phyloP scores from a whole-genome alignment of 2,113 vertebrate species.

The Osmerus mordax region DNA sequence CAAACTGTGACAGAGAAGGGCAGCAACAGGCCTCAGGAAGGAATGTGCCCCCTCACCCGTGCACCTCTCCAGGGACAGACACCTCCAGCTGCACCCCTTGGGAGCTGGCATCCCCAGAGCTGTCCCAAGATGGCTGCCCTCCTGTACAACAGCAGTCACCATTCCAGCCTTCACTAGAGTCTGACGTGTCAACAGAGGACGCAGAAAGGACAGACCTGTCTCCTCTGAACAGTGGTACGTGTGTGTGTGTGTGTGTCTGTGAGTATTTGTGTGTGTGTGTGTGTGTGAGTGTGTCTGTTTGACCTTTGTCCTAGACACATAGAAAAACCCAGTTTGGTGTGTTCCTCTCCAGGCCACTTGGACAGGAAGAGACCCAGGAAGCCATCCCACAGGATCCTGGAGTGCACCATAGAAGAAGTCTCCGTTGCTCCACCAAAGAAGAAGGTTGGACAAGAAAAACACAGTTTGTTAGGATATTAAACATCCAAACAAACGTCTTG shows the following conservation, averaged over 20 bases:
- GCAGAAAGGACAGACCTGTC: slow-evolving; percentile 48
- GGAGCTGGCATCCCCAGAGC: slow-evolving; percentile 23
- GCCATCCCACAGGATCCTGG: slow-evolving; percentile 84
- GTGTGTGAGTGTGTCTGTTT: not conserved
- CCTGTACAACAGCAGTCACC: slow-evolving; percentile 2
- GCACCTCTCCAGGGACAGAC: slow-evolving; percentile 27
- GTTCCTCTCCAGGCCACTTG: slow-evolving; percentile 24
- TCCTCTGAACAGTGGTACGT: slow-evolving; percentile 51
- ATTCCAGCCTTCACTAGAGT: slow-evolving; percentile 18
- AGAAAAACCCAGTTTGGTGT: not conserved
- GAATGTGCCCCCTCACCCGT: slow-evolving; percentile 23
- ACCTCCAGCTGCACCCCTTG: slow-evolving; percentile 1
- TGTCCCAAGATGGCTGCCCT: slow-evolving; percentile 23
- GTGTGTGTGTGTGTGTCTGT: not conserved
- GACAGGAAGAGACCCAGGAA: slow-evolving; percentile 89
- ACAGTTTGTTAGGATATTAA: not conserved
- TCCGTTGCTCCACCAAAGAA: slow-evolving; percentile 81
- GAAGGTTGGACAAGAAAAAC: slow-evolving; percentile 61
- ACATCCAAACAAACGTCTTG: not conserved
- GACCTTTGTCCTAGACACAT: not conserved
- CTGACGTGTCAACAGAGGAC: not conserved
- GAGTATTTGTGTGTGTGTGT: not conserved
- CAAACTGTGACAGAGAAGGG: slow-evolving; percentile 26
- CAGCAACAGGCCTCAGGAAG: slow-evolving; percentile 35
- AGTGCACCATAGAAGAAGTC: slow-evolving; percentile 85